Evolutionary conservation across 2,113 vertebrate genomes (phyloP), one percentile per base, ranked within the genome.

Genomic region (Marmota flaviventris): DNA sequence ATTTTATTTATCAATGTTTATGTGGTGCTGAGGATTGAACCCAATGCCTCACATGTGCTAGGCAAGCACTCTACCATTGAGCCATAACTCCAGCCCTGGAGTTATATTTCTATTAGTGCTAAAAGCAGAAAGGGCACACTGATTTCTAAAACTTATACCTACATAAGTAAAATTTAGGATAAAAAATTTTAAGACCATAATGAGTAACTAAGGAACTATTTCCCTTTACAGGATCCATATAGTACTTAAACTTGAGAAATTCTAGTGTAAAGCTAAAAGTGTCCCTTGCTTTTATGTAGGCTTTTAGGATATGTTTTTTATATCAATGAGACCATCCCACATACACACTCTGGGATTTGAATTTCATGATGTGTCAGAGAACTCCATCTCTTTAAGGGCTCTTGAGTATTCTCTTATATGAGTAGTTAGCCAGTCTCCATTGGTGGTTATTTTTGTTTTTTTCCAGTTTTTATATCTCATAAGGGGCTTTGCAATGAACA

Each of bases 21-120:
- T 51, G 10, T 51, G 48, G 48, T 51, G 48, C 48, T 51, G 12
- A 51, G 48, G 48, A 51, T 51, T 51, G 48, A 51, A 51, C 48
- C 48, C 48, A 51, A 12, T 13, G 48, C 48, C 48, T 51, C 11
- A 51, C 48, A 51, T 13, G 48, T 51, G 48, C 48, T 51, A 51
- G 48, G 48, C 12, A 51, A 13, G 11, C 48, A 51, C 48, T 51
- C 48, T 51, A 51, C 48, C 48, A 51, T 12, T 51, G 48, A 51
- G 48, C 48, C 48, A 51, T 51, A 51, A 51, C 48, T 5, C 48
- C 48, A 12, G 48, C 11, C 48, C 48, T 92, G 79, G 7, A 51
- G 86, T 89, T 97, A 32, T 45, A 88, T 88, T 97, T 91, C 51
- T 76, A 25, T 79, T 27, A 75, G 37, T 93, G n/a, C 51, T 53